Evolutionary conservation across 1,140 invertebrate genomes (phyloP).

Genomic region (Mylabris phalerata): DNA sequence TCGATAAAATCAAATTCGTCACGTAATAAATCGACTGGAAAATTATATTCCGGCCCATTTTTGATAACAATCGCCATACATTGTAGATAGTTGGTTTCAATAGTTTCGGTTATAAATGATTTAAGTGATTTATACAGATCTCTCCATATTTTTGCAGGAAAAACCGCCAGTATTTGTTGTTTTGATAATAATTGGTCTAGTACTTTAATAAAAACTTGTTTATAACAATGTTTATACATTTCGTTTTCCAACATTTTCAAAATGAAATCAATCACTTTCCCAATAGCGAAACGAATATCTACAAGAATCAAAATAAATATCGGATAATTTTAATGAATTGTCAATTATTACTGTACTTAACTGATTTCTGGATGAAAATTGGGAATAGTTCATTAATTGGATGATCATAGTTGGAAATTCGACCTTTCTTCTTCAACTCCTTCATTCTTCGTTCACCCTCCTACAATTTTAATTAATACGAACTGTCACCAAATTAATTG

Average conservation of each 20-base stretch:
- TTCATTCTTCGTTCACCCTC: constrained; percentile 22
- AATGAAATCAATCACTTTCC: constrained; percentile 22
- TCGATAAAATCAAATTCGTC: constrained; percentile 30
- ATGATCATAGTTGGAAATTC: not conserved
- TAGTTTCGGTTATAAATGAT: not conserved
- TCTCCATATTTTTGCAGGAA: constrained; percentile 23
- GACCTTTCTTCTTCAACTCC: constrained; percentile 21
- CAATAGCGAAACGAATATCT: not conserved
- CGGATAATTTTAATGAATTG: no score
- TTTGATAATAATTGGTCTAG: constrained; percentile 22
- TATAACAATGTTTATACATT: constrained; percentile 21
- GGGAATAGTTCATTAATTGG: not conserved
- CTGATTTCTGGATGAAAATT: not conserved
- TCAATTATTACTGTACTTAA: no score
- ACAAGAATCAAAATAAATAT: not conserved
- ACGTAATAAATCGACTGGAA: constrained; percentile 20
- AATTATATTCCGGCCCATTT: constrained; percentile 25
- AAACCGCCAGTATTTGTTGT: constrained; percentile 20
- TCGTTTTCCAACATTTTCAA: constrained; percentile 21
- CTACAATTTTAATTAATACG: constrained; percentile 13
- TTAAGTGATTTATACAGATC: constrained; percentile 11
- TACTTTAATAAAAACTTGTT: constrained; percentile 16
- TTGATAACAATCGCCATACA: constrained; percentile 27
- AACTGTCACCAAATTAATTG: not conserved
- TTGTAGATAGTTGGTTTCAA: constrained; percentile 18